These are phyloP conservation scores for Macrosteles quadrilineatus DNA, from an alignment of 1,140 invertebrate genomes.

Conservation along the genomic window DNA sequence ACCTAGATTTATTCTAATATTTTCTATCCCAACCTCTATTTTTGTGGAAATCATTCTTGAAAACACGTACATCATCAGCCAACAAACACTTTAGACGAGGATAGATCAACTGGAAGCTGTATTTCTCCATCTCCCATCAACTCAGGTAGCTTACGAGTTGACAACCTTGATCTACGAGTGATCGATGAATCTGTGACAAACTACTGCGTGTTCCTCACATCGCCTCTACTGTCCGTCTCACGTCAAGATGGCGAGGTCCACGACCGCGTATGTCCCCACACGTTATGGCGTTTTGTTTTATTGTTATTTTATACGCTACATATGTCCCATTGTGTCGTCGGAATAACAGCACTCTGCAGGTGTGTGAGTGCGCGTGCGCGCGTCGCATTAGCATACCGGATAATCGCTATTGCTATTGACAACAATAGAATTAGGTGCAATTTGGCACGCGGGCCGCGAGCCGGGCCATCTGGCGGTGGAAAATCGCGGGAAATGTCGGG, in stretches of 20 bases:
- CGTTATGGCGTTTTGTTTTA: conserved; percentile 24
- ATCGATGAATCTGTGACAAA: no score
- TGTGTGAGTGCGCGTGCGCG: background rate
- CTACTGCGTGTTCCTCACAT: background rate
- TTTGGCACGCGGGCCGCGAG: background rate
- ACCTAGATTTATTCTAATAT: no score
- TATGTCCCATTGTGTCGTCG: conserved; percentile 25
- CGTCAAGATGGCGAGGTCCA: background rate
- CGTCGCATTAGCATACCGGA: conserved; percentile 2
- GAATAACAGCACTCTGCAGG: background rate
- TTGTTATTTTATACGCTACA: conserved; percentile 31
- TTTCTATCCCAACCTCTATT: no score
- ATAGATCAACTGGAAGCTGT: no score
- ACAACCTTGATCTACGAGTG: no score
- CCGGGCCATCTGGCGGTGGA: background rate
- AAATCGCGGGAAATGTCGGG: no score
- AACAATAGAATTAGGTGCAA: conserved; percentile 11
- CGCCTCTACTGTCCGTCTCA: background rate
- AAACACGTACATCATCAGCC: no score
- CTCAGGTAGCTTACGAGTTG: no score
- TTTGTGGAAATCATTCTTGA: no score
- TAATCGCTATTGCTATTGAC: conserved; percentile 6
- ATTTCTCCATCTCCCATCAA: no score
- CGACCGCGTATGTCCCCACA: conserved; percentile 5
- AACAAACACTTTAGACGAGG: no score